A percentile compares a stretch with the other conserved stretches of the same genome.
Evolutionary conservation across 2,888 invertebrate genomes (phyloP).

Genomic region (Leptopterna dolabrata): DNA sequence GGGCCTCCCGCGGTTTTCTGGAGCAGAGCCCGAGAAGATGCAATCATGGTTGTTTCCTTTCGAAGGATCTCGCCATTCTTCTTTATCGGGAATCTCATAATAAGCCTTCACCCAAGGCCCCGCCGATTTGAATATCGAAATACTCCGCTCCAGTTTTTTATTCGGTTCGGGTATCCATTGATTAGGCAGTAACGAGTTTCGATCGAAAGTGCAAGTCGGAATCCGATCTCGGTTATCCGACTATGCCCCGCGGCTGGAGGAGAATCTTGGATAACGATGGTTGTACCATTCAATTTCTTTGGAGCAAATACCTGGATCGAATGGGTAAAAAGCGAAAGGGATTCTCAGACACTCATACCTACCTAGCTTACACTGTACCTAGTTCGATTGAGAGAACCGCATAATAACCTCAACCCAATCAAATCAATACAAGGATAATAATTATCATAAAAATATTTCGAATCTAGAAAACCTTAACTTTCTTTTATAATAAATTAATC

Average conservation of each 20-base stretch:
- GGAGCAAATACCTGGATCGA: not conserved
- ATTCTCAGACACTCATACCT: not conserved
- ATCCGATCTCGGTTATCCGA: not conserved
- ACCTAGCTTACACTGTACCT: no score
- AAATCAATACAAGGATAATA: no score
- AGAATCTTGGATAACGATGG: conserved; percentile 13
- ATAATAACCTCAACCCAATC: no score
- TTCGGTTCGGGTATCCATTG: not conserved
- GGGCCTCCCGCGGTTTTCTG: conserved; percentile 42
- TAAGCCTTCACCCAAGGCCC: conserved; percentile 22
- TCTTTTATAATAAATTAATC: no score
- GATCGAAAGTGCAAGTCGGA: conserved; percentile 33
- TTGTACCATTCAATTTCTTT: not conserved
- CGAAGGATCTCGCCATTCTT: conserved; percentile 44
- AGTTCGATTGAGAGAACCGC: no score
- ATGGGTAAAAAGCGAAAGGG: conserved; percentile 6
- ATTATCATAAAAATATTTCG: no score
- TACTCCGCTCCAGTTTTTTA: conserved; percentile 26
- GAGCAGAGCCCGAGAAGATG: conserved; percentile 38
- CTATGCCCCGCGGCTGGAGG: not conserved
- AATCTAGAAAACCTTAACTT: no score
- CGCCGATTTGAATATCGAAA: conserved; percentile 43
- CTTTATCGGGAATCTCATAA: conserved; percentile 48
- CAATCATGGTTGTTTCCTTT: conserved; percentile 48
- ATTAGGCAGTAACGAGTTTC: conserved; percentile 17